Conservation (phyloP, 2,888 invertebrate genomes). For the Iphiclides podalirius region DNA sequence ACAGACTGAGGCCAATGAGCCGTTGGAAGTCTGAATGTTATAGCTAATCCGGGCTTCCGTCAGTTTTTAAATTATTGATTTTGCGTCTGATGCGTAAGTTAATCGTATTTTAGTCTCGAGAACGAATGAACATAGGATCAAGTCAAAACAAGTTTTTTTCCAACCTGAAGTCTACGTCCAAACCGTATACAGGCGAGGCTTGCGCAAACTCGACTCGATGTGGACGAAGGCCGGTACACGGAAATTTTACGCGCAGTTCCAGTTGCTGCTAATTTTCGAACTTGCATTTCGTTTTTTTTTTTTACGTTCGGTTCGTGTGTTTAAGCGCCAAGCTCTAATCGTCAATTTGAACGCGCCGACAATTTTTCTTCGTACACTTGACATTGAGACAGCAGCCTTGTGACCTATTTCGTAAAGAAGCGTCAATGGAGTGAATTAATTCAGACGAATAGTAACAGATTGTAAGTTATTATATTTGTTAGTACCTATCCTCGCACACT, state of each 20-base stretch:
- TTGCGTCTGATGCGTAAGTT: too few species aligned
- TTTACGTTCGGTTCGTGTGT: background rate
- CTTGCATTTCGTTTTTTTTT: constrained; percentile 6
- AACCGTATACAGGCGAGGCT: constrained; percentile 24
- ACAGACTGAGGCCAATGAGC: too few species aligned
- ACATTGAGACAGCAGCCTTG: constrained; percentile 47
- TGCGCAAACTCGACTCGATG: constrained; percentile 18
- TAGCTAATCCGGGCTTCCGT: too few species aligned
- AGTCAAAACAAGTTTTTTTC: constrained; percentile 33
- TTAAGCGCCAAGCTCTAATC: constrained; percentile 2
- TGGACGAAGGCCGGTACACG: constrained; percentile 51
- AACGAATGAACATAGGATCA: too few species aligned
- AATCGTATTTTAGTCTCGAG: too few species aligned
- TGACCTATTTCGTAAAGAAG: constrained; percentile 52
- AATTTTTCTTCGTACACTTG: constrained; percentile 63
- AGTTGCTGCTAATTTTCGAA: constrained; percentile 48
- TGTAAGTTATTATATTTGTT: too few species aligned
- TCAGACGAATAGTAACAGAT: background rate
- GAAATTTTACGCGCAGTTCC: constrained; percentile 51
- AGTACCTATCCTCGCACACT: too few species aligned
- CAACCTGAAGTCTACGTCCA: constrained; percentile 27
- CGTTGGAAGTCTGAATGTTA: too few species aligned
- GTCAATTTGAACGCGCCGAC: background rate
- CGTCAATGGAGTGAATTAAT: constrained; percentile 35
- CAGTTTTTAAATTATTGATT: too few species aligned